phyloP scores from a whole-genome alignment of 2,888 invertebrate species.

The Teleogryllus oceanicus region DNA sequence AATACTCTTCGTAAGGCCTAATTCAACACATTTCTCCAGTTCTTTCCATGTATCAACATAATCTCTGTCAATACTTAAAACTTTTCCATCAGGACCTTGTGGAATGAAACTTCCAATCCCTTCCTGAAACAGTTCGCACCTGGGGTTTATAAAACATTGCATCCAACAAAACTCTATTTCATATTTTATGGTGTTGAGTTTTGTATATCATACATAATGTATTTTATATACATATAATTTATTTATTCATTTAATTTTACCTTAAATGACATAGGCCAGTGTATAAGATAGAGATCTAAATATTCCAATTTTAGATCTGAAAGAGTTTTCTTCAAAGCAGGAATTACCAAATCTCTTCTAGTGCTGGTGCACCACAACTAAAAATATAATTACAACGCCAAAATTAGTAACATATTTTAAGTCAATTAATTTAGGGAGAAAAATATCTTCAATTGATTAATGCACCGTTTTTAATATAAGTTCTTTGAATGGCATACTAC shows the following conservation, averaged over 20 bases:
- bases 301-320: slow-evolving; percentile 49
- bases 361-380: slow-evolving; percentile 55
- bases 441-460: too few species aligned
- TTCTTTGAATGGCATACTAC: too few species aligned
- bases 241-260: slow-evolving; percentile 39
- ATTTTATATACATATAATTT: too few species aligned
- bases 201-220: too few species aligned
- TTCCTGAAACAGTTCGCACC: slow-evolving; percentile 26
- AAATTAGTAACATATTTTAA: too few species aligned
- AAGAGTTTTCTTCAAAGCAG: slow-evolving; percentile 47
- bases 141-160: too few species aligned
- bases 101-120: slow-evolving; percentile 45
- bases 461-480: too few species aligned
- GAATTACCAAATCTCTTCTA: slow-evolving; percentile 46
- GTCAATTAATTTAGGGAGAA: too few species aligned
- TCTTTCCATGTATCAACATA: slow-evolving; percentile 46
- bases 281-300: slow-evolving; percentile 53
- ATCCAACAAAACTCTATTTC: too few species aligned
- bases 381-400: neutral
- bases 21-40: slow-evolving; percentile 50
- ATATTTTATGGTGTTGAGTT: too few species aligned
- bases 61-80: slow-evolving; percentile 45
- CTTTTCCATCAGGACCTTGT: slow-evolving; percentile 43
- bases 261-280: slow-evolving; percentile 53
- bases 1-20: slow-evolving; percentile 49